A percentile compares a stretch with the other conserved stretches of the same genome.
Conservation (phyloP, 1,140 invertebrate genomes). For the Drosophila orosa region DNA sequence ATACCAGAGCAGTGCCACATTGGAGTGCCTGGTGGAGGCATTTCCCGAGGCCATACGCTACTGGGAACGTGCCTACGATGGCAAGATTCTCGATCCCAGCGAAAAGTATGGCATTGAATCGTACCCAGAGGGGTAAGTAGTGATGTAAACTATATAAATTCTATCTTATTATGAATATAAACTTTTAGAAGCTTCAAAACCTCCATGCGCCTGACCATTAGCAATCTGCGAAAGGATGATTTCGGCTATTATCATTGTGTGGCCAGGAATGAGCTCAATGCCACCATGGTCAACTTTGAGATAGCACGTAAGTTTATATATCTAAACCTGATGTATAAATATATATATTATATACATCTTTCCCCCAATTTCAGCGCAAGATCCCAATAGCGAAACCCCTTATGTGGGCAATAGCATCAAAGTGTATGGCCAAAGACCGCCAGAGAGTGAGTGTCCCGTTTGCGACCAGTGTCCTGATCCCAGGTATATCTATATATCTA, state of each 20-base stretch:
- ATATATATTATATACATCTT: too few relatives aligned
- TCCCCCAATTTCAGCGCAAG: slow-evolving; percentile 58
- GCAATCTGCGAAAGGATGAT: slow-evolving; percentile 87
- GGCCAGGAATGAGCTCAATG: slow-evolving; percentile 91
- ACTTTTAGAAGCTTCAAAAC: slow-evolving; percentile 67
- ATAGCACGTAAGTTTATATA: slow-evolving; percentile 87
- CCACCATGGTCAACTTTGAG: slow-evolving; percentile 90
- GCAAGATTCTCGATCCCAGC: slow-evolving; percentile 89
- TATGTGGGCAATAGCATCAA: slow-evolving; percentile 81
- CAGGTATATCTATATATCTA: slow-evolving; percentile 54
- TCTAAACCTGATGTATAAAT: too few relatives aligned
- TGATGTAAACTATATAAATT: background rate
- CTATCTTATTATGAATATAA: background rate
- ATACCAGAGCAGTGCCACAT: slow-evolving; percentile 88
- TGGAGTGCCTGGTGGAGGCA: slow-evolving; percentile 94
- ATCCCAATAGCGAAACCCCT: slow-evolving; percentile 80
- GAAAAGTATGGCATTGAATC: slow-evolving; percentile 89
- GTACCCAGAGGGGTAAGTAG: slow-evolving; percentile 84
- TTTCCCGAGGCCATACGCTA: slow-evolving; percentile 93
- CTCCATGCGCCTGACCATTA: slow-evolving; percentile 90
- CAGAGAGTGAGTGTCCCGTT: slow-evolving; percentile 86
- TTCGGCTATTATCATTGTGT: slow-evolving; percentile 92
- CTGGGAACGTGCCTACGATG: slow-evolving; percentile 92
- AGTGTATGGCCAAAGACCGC: slow-evolving; percentile 86
- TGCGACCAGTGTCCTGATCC: slow-evolving; percentile 86